Evolutionary conservation across 2,797 vertebrate species (phyloP).

Genomic region (Thalassophryne amazonica): DNA sequence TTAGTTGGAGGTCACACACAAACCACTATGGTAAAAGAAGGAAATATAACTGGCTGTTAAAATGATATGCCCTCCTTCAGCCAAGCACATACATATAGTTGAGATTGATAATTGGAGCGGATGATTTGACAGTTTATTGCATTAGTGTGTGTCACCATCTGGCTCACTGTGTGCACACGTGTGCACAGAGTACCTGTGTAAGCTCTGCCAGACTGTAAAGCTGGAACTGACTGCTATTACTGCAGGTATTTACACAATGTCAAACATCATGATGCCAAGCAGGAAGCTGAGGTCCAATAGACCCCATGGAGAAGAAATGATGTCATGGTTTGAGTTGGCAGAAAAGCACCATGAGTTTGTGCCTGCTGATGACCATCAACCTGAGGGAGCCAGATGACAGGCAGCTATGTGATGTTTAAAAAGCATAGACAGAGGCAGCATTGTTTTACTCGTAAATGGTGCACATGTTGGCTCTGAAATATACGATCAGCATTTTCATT

Average conservation of each 20-base stretch:
- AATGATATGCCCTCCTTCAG: slow-evolving; percentile 21
- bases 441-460: slow-evolving; percentile 51
- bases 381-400: slow-evolving; percentile 37
- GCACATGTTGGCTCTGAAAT: slow-evolving; percentile 51
- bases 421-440: slow-evolving; percentile 50
- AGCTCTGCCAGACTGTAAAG: slow-evolving; percentile 6
- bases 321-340: slow-evolving; percentile 46
- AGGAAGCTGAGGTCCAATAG: slow-evolving; percentile 46
- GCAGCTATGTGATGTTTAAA: slow-evolving; percentile 37
- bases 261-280: slow-evolving; percentile 41
- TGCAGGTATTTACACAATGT: slow-evolving; percentile 58
- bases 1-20: slow-evolving; percentile 38
- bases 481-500: slow-evolving; percentile 43
- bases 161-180: slow-evolving; percentile 9
- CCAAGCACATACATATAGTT: slow-evolving; percentile 9
- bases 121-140: slow-evolving; percentile 55
- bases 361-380: slow-evolving; percentile 52
- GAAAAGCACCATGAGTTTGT: slow-evolving; percentile 32
- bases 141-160: slow-evolving; percentile 47
- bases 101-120: slow-evolving; percentile 31
- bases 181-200: background rate
- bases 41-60: slow-evolving; percentile 39
- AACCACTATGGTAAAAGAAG: slow-evolving; percentile 29
- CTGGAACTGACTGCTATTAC: slow-evolving; percentile 46
- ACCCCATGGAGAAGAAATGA: slow-evolving; percentile 52